Base-by-base conservation (phyloP, 1,140 invertebrate genomes). In the Drosophila chauvacae region DNA sequence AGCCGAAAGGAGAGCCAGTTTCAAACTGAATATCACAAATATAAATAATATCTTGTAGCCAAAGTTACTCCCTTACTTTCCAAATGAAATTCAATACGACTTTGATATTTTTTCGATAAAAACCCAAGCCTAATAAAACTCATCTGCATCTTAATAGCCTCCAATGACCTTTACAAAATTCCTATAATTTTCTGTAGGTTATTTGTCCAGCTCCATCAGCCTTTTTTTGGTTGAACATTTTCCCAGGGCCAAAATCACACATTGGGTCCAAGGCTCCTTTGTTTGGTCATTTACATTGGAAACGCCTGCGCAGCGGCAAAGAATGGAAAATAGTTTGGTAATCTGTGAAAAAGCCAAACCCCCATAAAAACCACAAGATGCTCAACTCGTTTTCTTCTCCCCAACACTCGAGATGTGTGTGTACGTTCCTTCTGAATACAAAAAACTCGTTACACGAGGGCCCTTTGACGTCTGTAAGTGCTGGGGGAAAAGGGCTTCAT, bases 321-420 rank as follows among this genome's bases (percentile, higher is more conserved):
- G 65, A 79, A 79, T 72, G 65, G 63, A 73, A 79, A 80, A 90
- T 84, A 51, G 63, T 81, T 88, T 81, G 85, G 85, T 88, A 88
- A 88, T 88, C 84, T 88, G 84, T 88, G 84, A 88, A 88, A 88
- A 88, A 90, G 85, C 84, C 85, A 88, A 88, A 90, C 84, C 84
- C 84, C 84, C 85, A 90, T 90, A 81, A 90, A 77, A 88, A 88
- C 85, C 85, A 68, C 85, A 88, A 88, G 74, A 73, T 72, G 68
- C 85, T 63, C 71, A 88, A 90, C 85, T 90, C 74, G 78, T 90
- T 88, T 72, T 50, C 53, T 30, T 39, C 30, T 30, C 63, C 68
- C 68, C 56, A 58, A 50, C 41, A 41, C 35, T 51, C 39, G 30
- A 51, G 35, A 10, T 35, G 18, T 35, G 7, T 47, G 45, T 41